phyloP scores from a whole-genome alignment of 2,888 invertebrate genomes.

The Diaperis boleti region DNA sequence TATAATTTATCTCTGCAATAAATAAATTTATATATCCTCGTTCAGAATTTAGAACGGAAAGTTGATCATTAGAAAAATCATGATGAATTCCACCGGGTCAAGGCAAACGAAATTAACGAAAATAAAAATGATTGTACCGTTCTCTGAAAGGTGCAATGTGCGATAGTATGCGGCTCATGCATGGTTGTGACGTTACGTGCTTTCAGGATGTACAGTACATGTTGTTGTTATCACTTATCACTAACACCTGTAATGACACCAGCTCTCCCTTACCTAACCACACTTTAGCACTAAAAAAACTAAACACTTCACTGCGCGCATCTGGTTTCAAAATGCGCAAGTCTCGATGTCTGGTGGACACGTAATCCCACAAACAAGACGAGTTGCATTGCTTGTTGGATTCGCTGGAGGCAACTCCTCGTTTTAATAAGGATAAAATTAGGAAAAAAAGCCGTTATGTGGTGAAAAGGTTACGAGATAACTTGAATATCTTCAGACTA shows the following conservation, averaged over 20 bases:
- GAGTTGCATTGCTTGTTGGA: too few relatives aligned
- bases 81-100: slow-evolving; percentile 18
- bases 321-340: slow-evolving; percentile 18
- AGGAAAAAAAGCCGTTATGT: too few relatives aligned
- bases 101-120: slow-evolving; percentile 17
- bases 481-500: too few relatives aligned
- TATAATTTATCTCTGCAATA: too few relatives aligned
- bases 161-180: slow-evolving; percentile 32
- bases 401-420: too few relatives aligned
- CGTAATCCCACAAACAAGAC: slow-evolving; percentile 12
- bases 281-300: slow-evolving; percentile 17
- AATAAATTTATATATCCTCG: background rate
- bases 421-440: too few relatives aligned
- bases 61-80: slow-evolving; percentile 9
- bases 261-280: slow-evolving; percentile 22
- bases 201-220: slow-evolving; percentile 19
- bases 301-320: slow-evolving; percentile 14
- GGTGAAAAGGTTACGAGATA: too few relatives aligned
- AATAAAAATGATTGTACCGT: slow-evolving; percentile 32
- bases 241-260: slow-evolving; percentile 23
- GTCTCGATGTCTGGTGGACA: slow-evolving; percentile 10
- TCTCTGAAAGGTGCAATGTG: slow-evolving; percentile 30
- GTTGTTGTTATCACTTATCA: slow-evolving; percentile 33
- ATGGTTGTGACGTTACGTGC: slow-evolving; percentile 32
- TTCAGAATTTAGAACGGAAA: background rate